These are phyloP conservation scores for Gracilinanus agilis DNA, from an alignment of 2,113 vertebrate genomes.

Conservation along the genomic window DNA sequence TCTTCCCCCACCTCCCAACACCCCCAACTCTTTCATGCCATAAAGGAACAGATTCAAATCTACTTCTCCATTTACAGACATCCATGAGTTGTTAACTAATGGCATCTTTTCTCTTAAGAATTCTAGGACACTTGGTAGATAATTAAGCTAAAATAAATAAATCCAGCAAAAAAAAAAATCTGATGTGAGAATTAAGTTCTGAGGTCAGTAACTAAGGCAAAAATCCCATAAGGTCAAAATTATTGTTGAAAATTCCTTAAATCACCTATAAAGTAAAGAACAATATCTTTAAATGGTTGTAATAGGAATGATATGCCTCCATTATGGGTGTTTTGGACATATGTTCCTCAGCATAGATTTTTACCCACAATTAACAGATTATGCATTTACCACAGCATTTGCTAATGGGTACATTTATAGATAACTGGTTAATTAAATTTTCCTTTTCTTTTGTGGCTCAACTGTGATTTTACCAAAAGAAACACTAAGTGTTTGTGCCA, in stretches of 20 bases:
- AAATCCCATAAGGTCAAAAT: neutral
- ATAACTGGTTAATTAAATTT: constrained; percentile 5
- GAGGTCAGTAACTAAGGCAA: neutral
- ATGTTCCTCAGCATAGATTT: constrained; percentile 20
- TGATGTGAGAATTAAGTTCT: neutral
- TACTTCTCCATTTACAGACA: neutral
- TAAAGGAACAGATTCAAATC: neutral
- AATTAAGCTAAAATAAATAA: neutral
- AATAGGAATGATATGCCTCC: neutral
- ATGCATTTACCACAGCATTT: neutral
- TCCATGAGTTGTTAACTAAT: neutral
- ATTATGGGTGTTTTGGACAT: neutral
- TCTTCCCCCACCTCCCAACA: too few species aligned
- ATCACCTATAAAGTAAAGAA: neutral
- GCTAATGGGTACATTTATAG: neutral
- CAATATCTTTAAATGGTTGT: neutral
- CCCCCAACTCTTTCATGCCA: neutral
- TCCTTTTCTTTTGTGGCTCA: neutral
- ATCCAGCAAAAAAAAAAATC: neutral
- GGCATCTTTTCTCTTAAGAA: constrained; percentile 23
- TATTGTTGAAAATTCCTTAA: neutral
- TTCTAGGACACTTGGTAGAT: constrained; percentile 8
- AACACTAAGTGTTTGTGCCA: neutral
- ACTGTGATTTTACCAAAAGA: neutral
- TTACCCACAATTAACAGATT: neutral